Evolutionary conservation across 2,888 invertebrate genomes (phyloP).

Genomic region (Agrotis exclamationis): DNA sequence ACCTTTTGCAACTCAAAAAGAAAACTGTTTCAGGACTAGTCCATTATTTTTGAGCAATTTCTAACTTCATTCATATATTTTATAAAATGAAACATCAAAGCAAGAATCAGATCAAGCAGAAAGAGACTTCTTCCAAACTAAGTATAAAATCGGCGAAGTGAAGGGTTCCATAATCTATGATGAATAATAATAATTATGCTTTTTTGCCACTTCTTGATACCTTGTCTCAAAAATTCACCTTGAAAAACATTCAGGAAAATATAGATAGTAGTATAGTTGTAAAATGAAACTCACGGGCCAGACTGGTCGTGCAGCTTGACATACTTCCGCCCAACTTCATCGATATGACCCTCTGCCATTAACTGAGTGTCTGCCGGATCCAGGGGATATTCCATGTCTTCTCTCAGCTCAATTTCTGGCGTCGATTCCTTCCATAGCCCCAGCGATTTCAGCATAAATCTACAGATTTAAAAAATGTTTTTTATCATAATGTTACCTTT

Average conservation of each 20-base stretch:
- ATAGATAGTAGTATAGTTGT: slow-evolving; percentile 13
- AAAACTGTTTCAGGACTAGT: neutral
- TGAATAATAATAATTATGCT: too few species aligned
- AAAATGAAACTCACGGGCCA: slow-evolving; percentile 83
- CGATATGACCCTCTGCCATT: slow-evolving; percentile 79
- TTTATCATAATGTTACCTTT: neutral
- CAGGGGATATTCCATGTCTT: slow-evolving; percentile 82
- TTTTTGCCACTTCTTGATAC: too few species aligned
- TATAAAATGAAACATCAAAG: neutral
- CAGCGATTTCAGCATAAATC: slow-evolving; percentile 98
- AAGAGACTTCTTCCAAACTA: too few species aligned
- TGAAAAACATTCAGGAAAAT: neutral
- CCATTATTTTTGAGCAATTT: neutral
- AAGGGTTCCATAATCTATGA: too few species aligned
- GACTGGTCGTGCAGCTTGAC: slow-evolving; percentile 77
- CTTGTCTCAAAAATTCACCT: neutral
- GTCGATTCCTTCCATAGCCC: slow-evolving; percentile 94
- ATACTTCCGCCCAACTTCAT: slow-evolving; percentile 83
- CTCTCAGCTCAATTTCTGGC: slow-evolving; percentile 84
- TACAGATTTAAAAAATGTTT: slow-evolving; percentile 69
- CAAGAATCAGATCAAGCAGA: too few species aligned
- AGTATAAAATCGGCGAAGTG: too few species aligned
- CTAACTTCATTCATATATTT: neutral
- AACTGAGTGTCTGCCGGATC: slow-evolving; percentile 79
- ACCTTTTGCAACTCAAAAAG: neutral